Evolutionary conservation across 1,140 invertebrate genomes (phyloP).

Genomic region (Belonocnema kinseyi): DNA sequence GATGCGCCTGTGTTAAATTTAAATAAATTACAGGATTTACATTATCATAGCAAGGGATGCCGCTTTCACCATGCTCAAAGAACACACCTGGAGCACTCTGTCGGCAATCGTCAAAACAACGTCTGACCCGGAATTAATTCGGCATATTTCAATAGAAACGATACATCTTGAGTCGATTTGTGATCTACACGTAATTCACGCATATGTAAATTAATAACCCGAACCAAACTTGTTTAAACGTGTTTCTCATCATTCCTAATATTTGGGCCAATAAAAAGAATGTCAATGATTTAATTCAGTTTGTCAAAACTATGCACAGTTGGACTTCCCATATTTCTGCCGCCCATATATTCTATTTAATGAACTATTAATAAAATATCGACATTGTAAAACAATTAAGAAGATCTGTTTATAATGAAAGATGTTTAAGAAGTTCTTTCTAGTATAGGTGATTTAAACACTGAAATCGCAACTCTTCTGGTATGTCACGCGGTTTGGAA

Average conservation of each 20-base stretch:
- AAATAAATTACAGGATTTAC: constrained; percentile 20
- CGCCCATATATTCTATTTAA: too few species aligned
- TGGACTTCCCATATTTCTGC: too few species aligned
- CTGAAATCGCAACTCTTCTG: too few species aligned
- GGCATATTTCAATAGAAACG: neutral
- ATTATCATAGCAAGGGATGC: constrained; percentile 11
- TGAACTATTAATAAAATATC: too few species aligned
- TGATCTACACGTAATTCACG: neutral
- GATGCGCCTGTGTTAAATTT: constrained; percentile 11
- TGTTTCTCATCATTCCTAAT: neutral
- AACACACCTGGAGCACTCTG: constrained; percentile 30
- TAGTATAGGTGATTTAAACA: too few species aligned
- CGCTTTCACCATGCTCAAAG: neutral
- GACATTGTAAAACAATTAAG: too few species aligned
- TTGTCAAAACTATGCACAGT: too few species aligned
- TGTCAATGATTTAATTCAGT: too few species aligned
- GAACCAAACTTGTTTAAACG: neutral
- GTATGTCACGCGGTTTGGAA: too few species aligned
- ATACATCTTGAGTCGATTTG: neutral
- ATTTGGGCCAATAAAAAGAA: neutral
- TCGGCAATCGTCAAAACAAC: constrained; percentile 24
- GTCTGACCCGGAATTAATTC: constrained; percentile 3
- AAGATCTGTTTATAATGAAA: too few species aligned
- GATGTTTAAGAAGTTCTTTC: too few species aligned
- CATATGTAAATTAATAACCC: neutral